Evolutionary conservation across 2,797 vertebrate genomes (phyloP), one percentile per base, ranked within the genome.

Genomic region (Schizopygopsis pylzovi): DNA sequence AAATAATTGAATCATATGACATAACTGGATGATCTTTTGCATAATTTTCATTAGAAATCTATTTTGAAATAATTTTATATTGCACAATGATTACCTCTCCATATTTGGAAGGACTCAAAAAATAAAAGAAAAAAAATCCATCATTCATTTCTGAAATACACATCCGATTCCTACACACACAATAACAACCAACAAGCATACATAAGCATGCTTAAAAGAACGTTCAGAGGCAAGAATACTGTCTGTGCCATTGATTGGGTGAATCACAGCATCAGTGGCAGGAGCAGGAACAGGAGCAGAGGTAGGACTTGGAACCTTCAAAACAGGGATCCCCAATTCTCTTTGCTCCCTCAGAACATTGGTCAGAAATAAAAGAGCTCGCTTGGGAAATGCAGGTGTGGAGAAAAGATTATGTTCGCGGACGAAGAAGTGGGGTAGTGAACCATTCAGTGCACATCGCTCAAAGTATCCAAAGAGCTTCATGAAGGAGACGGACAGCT

Each of bases 401-500:
- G 90, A 88, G 41, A 95, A 94, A 47, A 95, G 91, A 92, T 95
- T 94, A 85, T 84, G 87, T 2, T 12, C 39, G 0, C 89, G 90
- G 41, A 90, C 88, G 0, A 94, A 94, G 87, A 95, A 94, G 89
- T 94, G 92, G 25, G 91, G 92, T 18, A 94, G 93, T 13, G 7
- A 3, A 18, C 87, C 87, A 3, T 3, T 67, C 16, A 41, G 56
- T 0, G 73, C 91, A 1, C 90, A 82, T 61, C 54, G 22, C 84
- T 94, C 89, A 43, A 94, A 91, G 5, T 85, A 89, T 22, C 2
- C 3, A 33, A 93, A 72, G 49, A 95, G 92, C 49, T 85, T 37
- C 83, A 94, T 86, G 88, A 95, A 94, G 88, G 92, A 92, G 85
- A 25, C 3, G 0, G 93, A 88, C 33, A 94, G 90, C 70, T 88